Base-by-base conservation (phyloP, 2,113 vertebrate species). In the Oreochromis niloticus region DNA sequence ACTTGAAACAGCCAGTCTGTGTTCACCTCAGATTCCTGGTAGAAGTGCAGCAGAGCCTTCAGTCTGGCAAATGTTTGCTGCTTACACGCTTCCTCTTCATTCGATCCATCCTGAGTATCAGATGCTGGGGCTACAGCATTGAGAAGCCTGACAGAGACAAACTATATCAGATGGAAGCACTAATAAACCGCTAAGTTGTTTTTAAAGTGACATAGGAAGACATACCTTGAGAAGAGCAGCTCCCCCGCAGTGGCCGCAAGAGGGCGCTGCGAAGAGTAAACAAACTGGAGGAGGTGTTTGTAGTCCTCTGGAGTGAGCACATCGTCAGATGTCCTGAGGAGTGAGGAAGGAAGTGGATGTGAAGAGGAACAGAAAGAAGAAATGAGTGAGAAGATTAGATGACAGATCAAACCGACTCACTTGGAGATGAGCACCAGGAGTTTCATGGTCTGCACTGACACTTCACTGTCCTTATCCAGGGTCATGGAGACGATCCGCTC, bases 381-480 rank as follows among this genome's bases (percentile, higher is more conserved):
- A 12, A 39, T 6, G 3, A 19, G 48, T 6, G n/a, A 66, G 22
- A 89, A n/a, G 4, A 48, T 8, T 19, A 39, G 30, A 61, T n/a
- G 11, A 41, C n/a, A 11, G 17, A 43, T 43, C 6, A 13, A 46
- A 56, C 17, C 83, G 75, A 96, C 97, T 97, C 95, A 99, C 98
- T 97, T 97, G 89, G 97, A 97, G 91, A 99, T 97, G 89, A 97
- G 95, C 73, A 97, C 93, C 92, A 98, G 96, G 78, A 99, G 96
- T 94, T 97, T 98, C 97, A 99, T 96, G 87, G 97, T 96, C 96
- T 98, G 98, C 81, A 98, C 96, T 22, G 97, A 97, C 91, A 98
- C 98, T 92, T 98, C 98, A 83, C 96, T 97, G 95, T 98, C 98
- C 93, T 97, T 98, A 93, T 98, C 98, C 96, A 98, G 94, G 79